Evolutionary conservation across 1,140 invertebrate species (phyloP).

Genomic region (Mamestra configurata): DNA sequence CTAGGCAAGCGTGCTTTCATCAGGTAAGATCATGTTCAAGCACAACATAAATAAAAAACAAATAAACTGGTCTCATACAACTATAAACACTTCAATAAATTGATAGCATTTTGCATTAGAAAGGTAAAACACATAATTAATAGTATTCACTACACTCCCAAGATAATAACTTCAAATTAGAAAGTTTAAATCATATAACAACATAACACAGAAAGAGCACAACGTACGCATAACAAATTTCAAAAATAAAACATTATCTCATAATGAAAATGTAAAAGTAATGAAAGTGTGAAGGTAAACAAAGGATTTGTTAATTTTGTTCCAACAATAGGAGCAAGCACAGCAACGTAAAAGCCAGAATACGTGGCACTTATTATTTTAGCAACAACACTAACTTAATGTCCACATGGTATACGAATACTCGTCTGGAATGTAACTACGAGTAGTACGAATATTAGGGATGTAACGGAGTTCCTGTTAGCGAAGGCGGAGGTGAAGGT

Average conservation of each 20-base stretch:
- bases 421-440: neutral
- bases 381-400: constrained; percentile 24
- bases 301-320: constrained; percentile 45
- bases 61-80: too few species aligned
- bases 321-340: constrained; percentile 27
- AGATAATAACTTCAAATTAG: constrained; percentile 9
- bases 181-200: constrained; percentile 21
- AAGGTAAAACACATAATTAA: neutral
- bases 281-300: constrained; percentile 38
- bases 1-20: too few species aligned
- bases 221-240: constrained; percentile 5
- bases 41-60: too few species aligned
- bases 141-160: neutral
- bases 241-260: constrained; percentile 36
- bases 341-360: constrained; percentile 24
- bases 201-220: neutral
- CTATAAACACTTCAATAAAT: neutral
- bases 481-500: too few species aligned
- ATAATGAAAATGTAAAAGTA: constrained; percentile 45
- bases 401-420: neutral
- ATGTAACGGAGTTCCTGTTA: too few species aligned
- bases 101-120: neutral
- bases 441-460: too few species aligned
- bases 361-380: constrained; percentile 31
- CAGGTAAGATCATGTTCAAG: too few species aligned